These are phyloP conservation scores for Microtus richardsoni DNA, from an alignment of 2,113 vertebrate species.

Conservation along the genomic window DNA sequence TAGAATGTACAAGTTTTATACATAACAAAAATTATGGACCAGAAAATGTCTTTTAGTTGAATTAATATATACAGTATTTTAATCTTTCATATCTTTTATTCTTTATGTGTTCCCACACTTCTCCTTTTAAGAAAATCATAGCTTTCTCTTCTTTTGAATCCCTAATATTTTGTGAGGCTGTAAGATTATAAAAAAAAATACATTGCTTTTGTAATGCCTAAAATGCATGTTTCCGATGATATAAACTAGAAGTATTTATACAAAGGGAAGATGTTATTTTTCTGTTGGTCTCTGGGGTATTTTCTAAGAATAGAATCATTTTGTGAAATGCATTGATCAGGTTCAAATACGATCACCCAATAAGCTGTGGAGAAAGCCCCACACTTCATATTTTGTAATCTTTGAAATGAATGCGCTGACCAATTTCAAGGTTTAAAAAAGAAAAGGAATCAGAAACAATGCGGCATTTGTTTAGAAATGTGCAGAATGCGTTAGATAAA, in stretches of 20 bases:
- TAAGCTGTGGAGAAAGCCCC: conserved; percentile 71
- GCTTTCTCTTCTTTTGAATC: neutral
- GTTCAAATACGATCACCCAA: conserved; percentile 70
- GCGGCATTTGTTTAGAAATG: conserved; percentile 85
- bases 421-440: conserved; percentile 82
- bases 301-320: conserved; percentile 70
- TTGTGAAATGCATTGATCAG: conserved; percentile 73
- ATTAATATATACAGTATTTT: neutral
- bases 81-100: neutral
- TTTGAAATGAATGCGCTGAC: conserved; percentile 80
- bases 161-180: neutral
- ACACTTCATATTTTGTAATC: conserved; percentile 80
- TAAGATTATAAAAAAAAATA: conserved; percentile 26
- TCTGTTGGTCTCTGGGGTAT: conserved; percentile 55
- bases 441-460: conserved; percentile 80
- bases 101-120: neutral
- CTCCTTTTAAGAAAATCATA: neutral
- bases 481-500: conserved; percentile 81
- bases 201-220: neutral
- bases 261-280: neutral
- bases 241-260: conserved; percentile 43
- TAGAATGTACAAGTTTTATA: neutral
- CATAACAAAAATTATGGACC: neutral
- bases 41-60: neutral
- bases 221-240: conserved; percentile 8